These are phyloP conservation scores for Tachina fera DNA, from an alignment of 2,888 invertebrate genomes.

Conservation along the genomic window DNA sequence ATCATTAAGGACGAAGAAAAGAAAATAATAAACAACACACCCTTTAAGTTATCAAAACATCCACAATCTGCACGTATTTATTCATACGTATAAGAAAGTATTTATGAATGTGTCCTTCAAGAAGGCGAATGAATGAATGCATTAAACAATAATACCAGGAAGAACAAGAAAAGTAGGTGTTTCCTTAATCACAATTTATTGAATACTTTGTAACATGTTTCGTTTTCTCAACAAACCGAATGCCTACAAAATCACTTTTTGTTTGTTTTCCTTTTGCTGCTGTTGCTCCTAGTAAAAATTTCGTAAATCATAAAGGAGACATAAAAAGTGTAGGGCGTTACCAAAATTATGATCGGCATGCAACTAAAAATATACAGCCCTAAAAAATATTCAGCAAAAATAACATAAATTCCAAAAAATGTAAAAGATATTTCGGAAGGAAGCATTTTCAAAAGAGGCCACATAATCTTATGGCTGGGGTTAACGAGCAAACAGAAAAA, in stretches of 20 bases:
- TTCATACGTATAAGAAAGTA: conserved; percentile 30
- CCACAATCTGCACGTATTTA: conserved; percentile 36
- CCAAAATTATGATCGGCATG: conserved; percentile 67
- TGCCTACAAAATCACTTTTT: conserved; percentile 18
- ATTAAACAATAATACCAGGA: background rate
- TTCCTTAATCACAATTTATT: conserved; percentile 51
- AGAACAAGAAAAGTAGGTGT: conserved; percentile 50
- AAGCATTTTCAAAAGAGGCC: conserved; percentile 24
- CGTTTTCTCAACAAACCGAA: conserved; percentile 41
- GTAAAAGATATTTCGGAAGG: conserved; percentile 4
- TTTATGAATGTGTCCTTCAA: conserved; percentile 46
- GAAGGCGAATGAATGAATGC: background rate
- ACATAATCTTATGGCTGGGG: conserved; percentile 1
- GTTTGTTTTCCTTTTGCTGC: background rate
- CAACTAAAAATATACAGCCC: conserved; percentile 50
- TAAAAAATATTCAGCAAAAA: conserved; percentile 33
- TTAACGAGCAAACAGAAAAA: conserved; percentile 42
- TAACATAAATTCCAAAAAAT: conserved; percentile 55
- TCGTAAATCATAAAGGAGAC: conserved; percentile 70
- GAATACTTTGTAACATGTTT: conserved; percentile 30
- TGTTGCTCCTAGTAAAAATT: conserved; percentile 43
- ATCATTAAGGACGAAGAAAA: conserved; percentile 42
- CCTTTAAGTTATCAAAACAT: conserved; percentile 59
- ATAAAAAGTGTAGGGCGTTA: conserved; percentile 68
- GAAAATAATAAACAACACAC: conserved; percentile 59